Base-by-base conservation (phyloP, 1,140 invertebrate species). In the Drosophila tani region DNA sequence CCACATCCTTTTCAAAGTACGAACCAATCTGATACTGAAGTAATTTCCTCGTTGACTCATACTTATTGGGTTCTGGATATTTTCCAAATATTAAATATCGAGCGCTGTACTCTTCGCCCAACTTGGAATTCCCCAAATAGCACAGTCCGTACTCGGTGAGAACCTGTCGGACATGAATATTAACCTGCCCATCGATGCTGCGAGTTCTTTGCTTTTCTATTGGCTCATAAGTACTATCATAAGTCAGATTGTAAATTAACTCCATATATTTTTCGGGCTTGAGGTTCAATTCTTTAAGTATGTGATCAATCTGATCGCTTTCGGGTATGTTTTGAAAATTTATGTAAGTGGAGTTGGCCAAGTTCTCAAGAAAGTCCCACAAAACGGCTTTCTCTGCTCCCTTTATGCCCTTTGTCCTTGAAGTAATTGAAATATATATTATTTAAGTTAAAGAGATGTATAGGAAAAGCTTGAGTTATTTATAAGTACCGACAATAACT, bases 401-500 rank as follows among this genome's bases (percentile, higher is more conserved):
- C 7, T 41, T 73, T 1, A 88, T 21, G 8, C 65, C 50, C 11
- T 70, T 68, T 1, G n/a, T 19, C 1, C 83, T 86, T 19, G 2
- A 71, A 58, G 24, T 29, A 1, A 5, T 27, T 49, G n/a, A 21
- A 17, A 8, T 27, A 24, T n/a, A n/a, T 35, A 9, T 15, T 21
- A 15, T 24, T 24, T 3, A 17, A 14, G 5, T 24, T 15, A 40
- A n/a, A 35, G 0, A 46, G 35, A 24, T 11, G n/a, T n/a, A 21
- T 60, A 3, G 12, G 12, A 19, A 24, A 7, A 17, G 14, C 90
- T 27, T 6, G 50, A 9, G 12, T 24, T 32, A 21, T 19, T 15
- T 24, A 7, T 9, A 11, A 40, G 83, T 83, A 94, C 94, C 82
- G 73, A 3, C 94, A 82, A 84, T 93, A 94, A 5, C 63, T 56